These are phyloP conservation scores for Pygoscelis antarcticus DNA, from an alignment of 2,113 vertebrate genomes.

Conservation along the genomic window DNA sequence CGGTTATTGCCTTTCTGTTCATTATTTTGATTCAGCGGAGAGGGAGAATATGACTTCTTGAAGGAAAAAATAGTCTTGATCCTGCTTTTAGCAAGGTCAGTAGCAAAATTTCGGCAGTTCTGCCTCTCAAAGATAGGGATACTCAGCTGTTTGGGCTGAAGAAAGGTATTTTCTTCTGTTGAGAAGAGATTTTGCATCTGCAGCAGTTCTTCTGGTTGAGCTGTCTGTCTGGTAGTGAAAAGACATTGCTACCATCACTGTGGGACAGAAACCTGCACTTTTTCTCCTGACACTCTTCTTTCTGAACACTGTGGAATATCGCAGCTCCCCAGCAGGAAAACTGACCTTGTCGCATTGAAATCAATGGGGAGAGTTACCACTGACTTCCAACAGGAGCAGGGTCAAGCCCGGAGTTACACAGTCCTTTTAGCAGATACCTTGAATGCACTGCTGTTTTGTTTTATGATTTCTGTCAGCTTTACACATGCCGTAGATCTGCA, in stretches of 20 bases:
- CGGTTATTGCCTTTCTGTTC: not conserved
- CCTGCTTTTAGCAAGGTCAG: not conserved
- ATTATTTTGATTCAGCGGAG: not conserved
- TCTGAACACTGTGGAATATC: not conserved
- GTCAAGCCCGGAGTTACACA: not conserved
- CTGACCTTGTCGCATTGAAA: not conserved
- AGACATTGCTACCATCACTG: not conserved
- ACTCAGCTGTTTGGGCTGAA: not conserved
- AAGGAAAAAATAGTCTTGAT: not conserved
- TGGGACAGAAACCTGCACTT: not conserved
- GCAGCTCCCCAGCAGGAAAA: not conserved
- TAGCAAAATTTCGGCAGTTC: not conserved
- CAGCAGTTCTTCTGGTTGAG: not conserved
- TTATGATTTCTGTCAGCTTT: not conserved
- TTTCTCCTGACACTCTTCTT: not conserved
- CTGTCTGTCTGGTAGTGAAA: not conserved
- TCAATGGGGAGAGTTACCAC: not conserved
- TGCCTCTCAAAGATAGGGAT: not conserved
- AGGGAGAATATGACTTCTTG: not conserved
- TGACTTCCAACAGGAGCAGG: not conserved
- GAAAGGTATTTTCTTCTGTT: not conserved
- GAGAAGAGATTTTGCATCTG: not conserved
- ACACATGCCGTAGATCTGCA: accelerated
- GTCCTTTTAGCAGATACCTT: not conserved
- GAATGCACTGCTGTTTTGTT: not conserved